Conservation (phyloP, 2,113 vertebrate genomes). For the Machaerirhynchus nigripectus region DNA sequence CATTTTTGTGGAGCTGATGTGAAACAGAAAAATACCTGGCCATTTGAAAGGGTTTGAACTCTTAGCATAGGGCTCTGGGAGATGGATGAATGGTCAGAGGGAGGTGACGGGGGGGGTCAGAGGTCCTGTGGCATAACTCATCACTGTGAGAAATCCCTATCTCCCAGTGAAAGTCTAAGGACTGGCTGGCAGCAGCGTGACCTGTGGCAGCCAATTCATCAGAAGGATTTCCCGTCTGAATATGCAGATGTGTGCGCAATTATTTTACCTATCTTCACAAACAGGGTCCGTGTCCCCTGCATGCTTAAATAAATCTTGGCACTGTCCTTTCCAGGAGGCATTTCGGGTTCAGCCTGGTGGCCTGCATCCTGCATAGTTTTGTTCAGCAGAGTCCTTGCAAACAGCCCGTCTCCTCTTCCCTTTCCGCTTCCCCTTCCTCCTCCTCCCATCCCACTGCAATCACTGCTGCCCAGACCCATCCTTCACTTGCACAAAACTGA, state of each 20-base stretch:
- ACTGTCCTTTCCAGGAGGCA: slow-evolving; percentile 1
- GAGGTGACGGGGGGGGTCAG: not conserved
- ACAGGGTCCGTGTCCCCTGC: not conserved
- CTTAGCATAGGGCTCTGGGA: not conserved
- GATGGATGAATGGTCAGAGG: slow-evolving; percentile 26
- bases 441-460: slow-evolving; percentile 46
- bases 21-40: slow-evolving; percentile 14
- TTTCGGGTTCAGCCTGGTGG: not conserved
- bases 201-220: not conserved
- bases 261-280: slow-evolving; percentile 4
- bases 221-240: slow-evolving; percentile 47
- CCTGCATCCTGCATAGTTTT: slow-evolving; percentile 54
- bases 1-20: not conserved
- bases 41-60: slow-evolving; percentile 34
- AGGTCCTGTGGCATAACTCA: slow-evolving; percentile 29
- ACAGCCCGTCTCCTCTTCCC: slow-evolving; percentile 14
- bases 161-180: slow-evolving; percentile 4
- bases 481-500: slow-evolving; percentile 58
- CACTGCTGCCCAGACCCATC: slow-evolving; percentile 60
- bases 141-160: not conserved
- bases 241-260: slow-evolving; percentile 49
- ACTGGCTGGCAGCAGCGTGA: not conserved
- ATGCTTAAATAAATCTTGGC: slow-evolving; percentile 42
- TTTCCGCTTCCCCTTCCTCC: slow-evolving; percentile 38
- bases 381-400: slow-evolving; percentile 42